Conservation (phyloP, 2,797 vertebrate genomes). For the Mormyrops boulengeri region DNA sequence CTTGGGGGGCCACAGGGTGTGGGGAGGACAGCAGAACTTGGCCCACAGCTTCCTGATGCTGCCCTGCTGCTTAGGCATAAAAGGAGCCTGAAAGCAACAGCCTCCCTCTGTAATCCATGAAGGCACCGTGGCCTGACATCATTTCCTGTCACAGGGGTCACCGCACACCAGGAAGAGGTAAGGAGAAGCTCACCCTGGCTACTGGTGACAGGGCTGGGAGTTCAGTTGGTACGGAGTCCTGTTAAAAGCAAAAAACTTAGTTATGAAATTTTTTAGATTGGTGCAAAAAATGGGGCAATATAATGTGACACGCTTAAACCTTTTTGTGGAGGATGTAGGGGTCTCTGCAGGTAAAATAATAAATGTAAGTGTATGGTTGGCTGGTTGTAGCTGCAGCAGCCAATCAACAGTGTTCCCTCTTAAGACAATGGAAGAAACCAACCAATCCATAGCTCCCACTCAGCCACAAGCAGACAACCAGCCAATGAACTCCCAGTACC, state of each 20-base stretch:
- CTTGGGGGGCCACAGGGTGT: too few species aligned
- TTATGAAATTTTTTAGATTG: neutral
- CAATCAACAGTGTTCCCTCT: neutral
- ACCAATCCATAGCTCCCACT: neutral
- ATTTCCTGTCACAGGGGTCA: neutral
- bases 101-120: neutral
- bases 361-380: neutral
- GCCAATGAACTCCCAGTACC: neutral
- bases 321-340: neutral
- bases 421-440: neutral
- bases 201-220: neutral
- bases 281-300: neutral
- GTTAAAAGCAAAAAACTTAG: neutral
- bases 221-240: neutral
- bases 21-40: neutral
- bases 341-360: neutral
- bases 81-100: neutral
- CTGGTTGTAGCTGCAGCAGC: neutral
- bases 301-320: neutral
- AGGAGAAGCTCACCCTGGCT: neutral
- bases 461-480: neutral
- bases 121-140: neutral
- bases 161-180: neutral
- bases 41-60: neutral
- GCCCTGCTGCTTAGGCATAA: neutral